These are phyloP conservation scores for Macaca fascicularis DNA, from an alignment of 2,113 vertebrate species.

Conservation along the genomic window T2T-MFA8v1.1 NC_088377.1:111075001-111075500, in stretches of 20 bases:
- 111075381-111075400: too few species aligned
- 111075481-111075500: too few species aligned
- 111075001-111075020: not conserved
- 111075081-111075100: not conserved
- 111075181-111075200: conserved; percentile 8
- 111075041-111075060: not conserved
- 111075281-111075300: not conserved
- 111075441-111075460: too few species aligned
- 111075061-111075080: not conserved
- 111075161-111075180: not conserved
- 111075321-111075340: too few species aligned
- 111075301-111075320: too few species aligned
- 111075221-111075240: not conserved
- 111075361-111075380: too few species aligned
- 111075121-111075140: not conserved
- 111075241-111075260: not conserved
- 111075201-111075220: not conserved
- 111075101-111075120: not conserved
- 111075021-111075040: not conserved
- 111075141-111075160: not conserved
- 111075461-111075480: too few species aligned
- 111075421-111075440: too few species aligned
- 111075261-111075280: not conserved
- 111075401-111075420: too few species aligned
- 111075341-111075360: too few species aligned